These are phyloP conservation scores for Prosapia bicincta DNA, from an alignment of 2,888 invertebrate species.

Conservation along the genomic window DNA sequence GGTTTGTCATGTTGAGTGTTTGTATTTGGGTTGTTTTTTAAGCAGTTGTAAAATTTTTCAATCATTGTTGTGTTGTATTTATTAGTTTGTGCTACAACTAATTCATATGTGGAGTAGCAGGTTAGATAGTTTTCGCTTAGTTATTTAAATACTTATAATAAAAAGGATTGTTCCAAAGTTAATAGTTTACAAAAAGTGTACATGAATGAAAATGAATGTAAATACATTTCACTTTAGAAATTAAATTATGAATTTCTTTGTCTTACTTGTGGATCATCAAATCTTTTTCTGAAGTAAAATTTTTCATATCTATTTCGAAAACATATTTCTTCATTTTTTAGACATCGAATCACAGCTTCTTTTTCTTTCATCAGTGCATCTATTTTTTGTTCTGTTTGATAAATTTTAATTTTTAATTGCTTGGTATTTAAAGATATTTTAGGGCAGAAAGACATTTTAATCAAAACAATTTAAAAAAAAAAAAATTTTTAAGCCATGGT, in stretches of 20 bases:
- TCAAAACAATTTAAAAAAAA: neutral
- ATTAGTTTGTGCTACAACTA: neutral
- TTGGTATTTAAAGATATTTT: neutral
- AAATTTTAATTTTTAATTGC: neutral
- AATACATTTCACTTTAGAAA: neutral
- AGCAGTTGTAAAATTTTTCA: too few relatives aligned
- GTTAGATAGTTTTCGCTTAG: too few relatives aligned
- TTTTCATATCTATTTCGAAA: conserved; percentile 19
- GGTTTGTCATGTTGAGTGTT: too few relatives aligned
- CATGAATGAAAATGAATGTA: too few relatives aligned
- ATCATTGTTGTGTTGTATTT: too few relatives aligned
- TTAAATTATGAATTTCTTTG: neutral
- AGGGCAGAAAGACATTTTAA: neutral
- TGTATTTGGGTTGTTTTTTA: too few relatives aligned
- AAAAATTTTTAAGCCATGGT: neutral
- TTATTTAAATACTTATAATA: neutral
- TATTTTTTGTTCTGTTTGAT: neutral
- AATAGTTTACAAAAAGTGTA: neutral
- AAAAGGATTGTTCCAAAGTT: neutral
- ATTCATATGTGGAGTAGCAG: neutral
- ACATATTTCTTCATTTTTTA: conserved; percentile 4
- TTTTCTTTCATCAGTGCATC: neutral
- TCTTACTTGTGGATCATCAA: neutral
- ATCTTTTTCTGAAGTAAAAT: neutral
- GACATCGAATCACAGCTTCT: neutral